Evolutionary conservation across 2,797 vertebrate genomes (phyloP).

Genomic region (Cyclopterus lumpus): DNA sequence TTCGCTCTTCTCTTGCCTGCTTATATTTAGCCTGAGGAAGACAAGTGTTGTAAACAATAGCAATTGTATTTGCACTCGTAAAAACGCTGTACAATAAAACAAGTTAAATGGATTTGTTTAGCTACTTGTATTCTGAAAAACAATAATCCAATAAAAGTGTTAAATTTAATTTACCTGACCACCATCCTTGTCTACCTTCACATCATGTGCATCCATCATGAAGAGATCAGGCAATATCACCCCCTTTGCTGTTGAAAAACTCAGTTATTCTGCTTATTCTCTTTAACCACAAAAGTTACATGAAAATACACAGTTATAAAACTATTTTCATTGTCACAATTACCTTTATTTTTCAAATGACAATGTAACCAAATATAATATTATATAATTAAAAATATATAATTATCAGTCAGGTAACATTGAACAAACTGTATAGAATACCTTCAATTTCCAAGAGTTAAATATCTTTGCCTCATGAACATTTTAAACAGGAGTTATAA

Average conservation of each 20-base stretch:
- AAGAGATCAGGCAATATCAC: neutral
- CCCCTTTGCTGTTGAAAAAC: slow-evolving; percentile 3
- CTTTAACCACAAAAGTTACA: no score
- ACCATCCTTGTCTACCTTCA: slow-evolving; percentile 18
- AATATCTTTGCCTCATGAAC: no score
- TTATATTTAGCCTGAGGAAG: slow-evolving; percentile 77
- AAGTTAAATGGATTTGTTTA: neutral
- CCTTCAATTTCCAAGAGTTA: no score
- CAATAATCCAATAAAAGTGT: neutral
- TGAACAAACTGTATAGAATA: no score
- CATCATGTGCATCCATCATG: slow-evolving; percentile 39
- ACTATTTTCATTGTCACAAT: no score
- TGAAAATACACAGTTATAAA: no score
- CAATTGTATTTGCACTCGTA: neutral
- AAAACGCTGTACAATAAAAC: neutral
- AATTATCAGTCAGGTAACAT: no score
- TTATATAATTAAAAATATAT: no score
- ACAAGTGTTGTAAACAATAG: slow-evolving; percentile 16
- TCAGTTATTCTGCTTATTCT: neutral
- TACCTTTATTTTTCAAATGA: no score
- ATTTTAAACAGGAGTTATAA: no score
- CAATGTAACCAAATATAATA: no score
- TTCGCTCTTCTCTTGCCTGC: slow-evolving; percentile 82
- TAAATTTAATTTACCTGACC: slow-evolving; percentile 29
- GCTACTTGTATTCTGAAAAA: neutral